Evolutionary conservation across 2,113 vertebrate genomes (phyloP).

Genomic region (Alectura lathami): DNA sequence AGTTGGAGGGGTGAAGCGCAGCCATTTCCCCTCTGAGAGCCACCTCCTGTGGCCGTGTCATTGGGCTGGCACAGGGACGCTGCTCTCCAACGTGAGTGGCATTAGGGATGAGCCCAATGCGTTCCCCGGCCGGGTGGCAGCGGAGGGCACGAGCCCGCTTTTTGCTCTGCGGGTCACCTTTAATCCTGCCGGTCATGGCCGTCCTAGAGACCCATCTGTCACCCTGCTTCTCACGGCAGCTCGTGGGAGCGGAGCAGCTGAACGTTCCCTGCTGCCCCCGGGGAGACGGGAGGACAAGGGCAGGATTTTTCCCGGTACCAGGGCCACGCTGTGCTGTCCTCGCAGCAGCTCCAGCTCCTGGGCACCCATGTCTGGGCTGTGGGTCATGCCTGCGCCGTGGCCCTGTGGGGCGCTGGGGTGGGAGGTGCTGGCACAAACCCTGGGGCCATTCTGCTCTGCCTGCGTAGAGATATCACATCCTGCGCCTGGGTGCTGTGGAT

Average conservation of each 20-base stretch:
- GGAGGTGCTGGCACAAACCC: background rate
- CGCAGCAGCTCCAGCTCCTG: background rate
- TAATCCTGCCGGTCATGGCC: accelerated
- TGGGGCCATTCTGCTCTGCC: background rate
- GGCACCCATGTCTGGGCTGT: too few species aligned
- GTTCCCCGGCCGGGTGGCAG: background rate
- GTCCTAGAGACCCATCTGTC: background rate
- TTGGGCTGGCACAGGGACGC: background rate
- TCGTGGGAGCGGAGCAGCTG: background rate
- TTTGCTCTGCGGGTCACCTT: background rate
- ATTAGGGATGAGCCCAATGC: background rate
- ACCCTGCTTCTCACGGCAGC: background rate
- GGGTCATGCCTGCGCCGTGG: background rate
- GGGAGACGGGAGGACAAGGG: background rate
- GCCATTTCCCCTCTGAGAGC: background rate
- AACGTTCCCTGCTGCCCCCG: background rate
- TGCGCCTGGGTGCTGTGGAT: background rate
- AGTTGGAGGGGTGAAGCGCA: background rate
- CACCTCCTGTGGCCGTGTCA: background rate
- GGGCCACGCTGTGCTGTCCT: accelerated
- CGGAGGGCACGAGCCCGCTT: background rate
- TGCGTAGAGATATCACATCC: background rate
- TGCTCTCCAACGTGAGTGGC: background rate
- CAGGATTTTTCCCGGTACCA: background rate
- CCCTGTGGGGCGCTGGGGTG: background rate